Base-by-base conservation (phyloP, 2,113 vertebrate species). In the Tachysurus vachellii region DNA sequence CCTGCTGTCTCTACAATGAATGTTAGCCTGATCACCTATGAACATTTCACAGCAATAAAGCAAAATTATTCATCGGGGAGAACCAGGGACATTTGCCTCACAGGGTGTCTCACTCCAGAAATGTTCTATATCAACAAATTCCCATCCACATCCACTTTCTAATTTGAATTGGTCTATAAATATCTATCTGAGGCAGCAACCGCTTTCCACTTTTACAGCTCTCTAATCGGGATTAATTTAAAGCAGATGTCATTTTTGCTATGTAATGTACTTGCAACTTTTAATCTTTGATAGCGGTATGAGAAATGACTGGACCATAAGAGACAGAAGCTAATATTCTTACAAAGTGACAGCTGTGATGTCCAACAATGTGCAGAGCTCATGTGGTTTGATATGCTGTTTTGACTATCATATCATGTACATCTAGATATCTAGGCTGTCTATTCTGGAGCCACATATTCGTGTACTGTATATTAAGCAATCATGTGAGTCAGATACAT, bases 161-260 rank as follows among this genome's bases (percentile, higher is more conserved):
- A 80, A 36, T 91, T 89, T 91, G 87, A 88, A 90, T 91, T 89
- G 88, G 89, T 91, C 87, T 82, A 85, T 90, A 92, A 91, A 88
- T 88, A 80, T 73, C 83, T 93, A 93, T 94, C 91, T 91, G 87
- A 89, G 89, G 91, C 73, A 87, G 85, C 91, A 95, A 90, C 87
- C 89, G 92, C 73, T 89, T 88, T 81, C 91, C 85, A 76, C 75
- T 42, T 31, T 80, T 68, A 64, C 59, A 87, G 21, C 28, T 28
- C 6, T 66, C 77, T 93, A 93, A 93, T 93, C 91, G 44, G 59
- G 88, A 86, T 71, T 50, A 79, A 88, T 91, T 92, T 89, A 85
- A 93, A 89, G 92, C 89, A 92, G 93, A 93, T 94, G 93, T 90
- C 90, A 94, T 91, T 93, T 91, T 91, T 89, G 44, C 70, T 53